Evolutionary conservation across 2,888 invertebrate species (phyloP), one percentile per base, ranked within the genome.

Genomic region (Mechanitis messenoides): DNA sequence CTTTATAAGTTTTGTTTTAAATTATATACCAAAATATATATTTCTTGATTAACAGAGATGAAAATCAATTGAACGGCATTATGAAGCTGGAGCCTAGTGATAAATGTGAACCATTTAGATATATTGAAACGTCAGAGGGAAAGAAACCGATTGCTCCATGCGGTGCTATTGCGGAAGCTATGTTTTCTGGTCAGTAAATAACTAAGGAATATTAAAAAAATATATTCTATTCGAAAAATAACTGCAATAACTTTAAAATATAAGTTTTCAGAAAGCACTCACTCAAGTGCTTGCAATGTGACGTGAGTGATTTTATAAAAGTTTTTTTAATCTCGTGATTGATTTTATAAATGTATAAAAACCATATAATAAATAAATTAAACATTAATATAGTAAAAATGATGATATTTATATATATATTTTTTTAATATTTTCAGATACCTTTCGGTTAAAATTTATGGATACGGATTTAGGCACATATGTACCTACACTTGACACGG

Each of bases 81-180:
- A 45, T 69, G 20, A 61, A 55, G 1, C 0, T 7, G 7, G 45
- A 5, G 9, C 70, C 72, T 0, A 66, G 72, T 0, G 46, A 47
- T 20, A 58, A 62, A 4, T 73, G 73, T 53, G 68, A 67, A 3
- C 64, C 66, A 3, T 73, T 60, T 55, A 61, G 63, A 33, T 74
- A 68, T 45, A 55, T 59, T 20, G 50, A 55, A 42, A 55, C 42
- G 7, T 5, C 12, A 31, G 53, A 56, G 2, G 35, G 38, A 1
- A 58, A 12, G 2, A 56, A 5, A 9, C 67, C 74, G 2, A 72
- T 74, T 47, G 70, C 64, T n/a, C 74, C 74, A 1, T 74, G 74
- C 64, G 74, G 74, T 5, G 68, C 67, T 33, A 47, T 73, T n/a
- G 73, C 74, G 0, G 68, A 73, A 33, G 58, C 69, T 3, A 68